phyloP scores from a whole-genome alignment of 2,888 invertebrate genomes.

The Habrosyne pyritoides region DNA sequence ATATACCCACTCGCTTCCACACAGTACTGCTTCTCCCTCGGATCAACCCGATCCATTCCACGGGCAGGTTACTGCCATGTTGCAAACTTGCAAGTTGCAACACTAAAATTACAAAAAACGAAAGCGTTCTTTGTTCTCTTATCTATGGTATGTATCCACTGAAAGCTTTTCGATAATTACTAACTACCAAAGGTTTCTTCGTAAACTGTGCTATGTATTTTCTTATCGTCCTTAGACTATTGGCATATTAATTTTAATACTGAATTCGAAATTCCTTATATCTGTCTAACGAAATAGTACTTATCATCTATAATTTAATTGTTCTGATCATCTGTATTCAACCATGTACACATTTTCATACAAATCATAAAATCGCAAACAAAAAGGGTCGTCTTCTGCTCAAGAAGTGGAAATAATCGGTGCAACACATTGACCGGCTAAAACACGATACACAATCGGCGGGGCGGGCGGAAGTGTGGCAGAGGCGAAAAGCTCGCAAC shows the following conservation, averaged over 20 bases:
- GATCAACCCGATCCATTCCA: conserved; percentile 29
- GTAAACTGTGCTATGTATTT: too few species aligned
- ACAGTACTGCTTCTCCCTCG: conserved; percentile 41
- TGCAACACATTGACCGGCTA: conserved; percentile 70
- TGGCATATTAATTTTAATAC: too few species aligned
- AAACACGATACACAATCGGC: conserved; percentile 67
- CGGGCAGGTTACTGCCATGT: conserved; percentile 30
- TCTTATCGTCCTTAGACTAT: too few species aligned
- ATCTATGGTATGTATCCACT: conserved; percentile 9
- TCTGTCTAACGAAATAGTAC: neutral
- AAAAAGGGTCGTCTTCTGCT: conserved; percentile 39
- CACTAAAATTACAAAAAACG: conserved; percentile 25
- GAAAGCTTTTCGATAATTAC: neutral
- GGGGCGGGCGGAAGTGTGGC: conserved; percentile 80
- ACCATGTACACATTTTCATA: conserved; percentile 22
- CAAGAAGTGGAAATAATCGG: conserved; percentile 55
- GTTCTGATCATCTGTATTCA: conserved; percentile 15
- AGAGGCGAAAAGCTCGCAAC: conserved; percentile 82
- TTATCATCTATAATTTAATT: conserved; percentile 4
- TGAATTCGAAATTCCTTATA: too few species aligned
- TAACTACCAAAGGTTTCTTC: too few species aligned
- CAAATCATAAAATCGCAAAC: conserved; percentile 26
- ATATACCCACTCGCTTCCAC: conserved; percentile 65
- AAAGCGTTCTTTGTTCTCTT: conserved; percentile 29
- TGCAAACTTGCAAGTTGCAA: conserved; percentile 33